Conservation (phyloP, 2,113 vertebrate species). For the Glaucidium brasilianum region DNA sequence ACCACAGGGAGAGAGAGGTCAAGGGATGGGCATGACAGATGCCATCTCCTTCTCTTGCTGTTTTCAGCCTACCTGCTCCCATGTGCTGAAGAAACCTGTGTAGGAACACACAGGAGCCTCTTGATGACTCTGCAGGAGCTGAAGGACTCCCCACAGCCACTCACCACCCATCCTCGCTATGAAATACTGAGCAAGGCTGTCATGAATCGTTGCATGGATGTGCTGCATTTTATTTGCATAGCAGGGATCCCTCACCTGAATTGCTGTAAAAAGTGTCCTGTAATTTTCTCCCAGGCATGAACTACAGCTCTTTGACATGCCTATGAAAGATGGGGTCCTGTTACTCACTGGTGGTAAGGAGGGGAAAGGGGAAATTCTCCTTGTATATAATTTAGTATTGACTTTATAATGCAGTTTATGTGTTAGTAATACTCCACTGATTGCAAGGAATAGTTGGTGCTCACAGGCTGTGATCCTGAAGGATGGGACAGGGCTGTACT, state of each 20-base stretch:
- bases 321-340: not conserved
- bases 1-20: not conserved
- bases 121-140: not conserved
- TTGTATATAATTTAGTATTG: not conserved
- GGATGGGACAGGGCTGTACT: not conserved
- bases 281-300: not conserved
- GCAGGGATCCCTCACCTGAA: not conserved
- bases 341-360: not conserved
- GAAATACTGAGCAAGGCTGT: not conserved
- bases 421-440: not conserved
- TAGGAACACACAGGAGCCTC: not conserved
- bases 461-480: not conserved
- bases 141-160: not conserved
- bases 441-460: not conserved
- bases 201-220: not conserved
- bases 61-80: not conserved
- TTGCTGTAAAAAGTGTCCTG: not conserved
- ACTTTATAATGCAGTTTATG: not conserved
- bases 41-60: not conserved
- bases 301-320: not conserved
- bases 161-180: accelerated
- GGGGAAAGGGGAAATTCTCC: not conserved
- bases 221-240: not conserved
- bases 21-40: not conserved
- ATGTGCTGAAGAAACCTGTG: not conserved